These are phyloP conservation scores for Mallateleia sp. DNA, from an alignment of 2,888 invertebrate genomes.

Conservation along the genomic window DNA sequence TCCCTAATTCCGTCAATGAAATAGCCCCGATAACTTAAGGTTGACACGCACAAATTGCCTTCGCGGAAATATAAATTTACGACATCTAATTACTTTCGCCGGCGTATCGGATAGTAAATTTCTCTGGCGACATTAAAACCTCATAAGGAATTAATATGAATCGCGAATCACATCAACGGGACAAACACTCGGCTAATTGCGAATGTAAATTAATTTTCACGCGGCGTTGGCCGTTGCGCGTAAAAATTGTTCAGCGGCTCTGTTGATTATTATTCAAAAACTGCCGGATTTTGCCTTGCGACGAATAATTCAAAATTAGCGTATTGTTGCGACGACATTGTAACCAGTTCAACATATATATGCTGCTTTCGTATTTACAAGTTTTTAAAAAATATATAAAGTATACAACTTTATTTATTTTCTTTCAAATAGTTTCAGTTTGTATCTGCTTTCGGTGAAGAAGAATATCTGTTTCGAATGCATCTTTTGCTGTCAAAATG, in stretches of 20 bases:
- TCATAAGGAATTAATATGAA: conserved; percentile 37
- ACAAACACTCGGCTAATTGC: conserved; percentile 37
- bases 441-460: too few relatives aligned
- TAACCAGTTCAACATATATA: neutral
- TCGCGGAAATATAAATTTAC: conserved; percentile 26
- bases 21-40: too few relatives aligned
- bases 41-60: neutral
- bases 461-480: too few relatives aligned
- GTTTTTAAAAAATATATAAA: too few relatives aligned
- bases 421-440: too few relatives aligned
- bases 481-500: too few relatives aligned
- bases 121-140: conserved; percentile 40
- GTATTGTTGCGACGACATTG: conserved; percentile 3
- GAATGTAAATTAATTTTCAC: conserved; percentile 23
- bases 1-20: neutral
- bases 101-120: conserved; percentile 46
- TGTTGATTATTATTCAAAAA: conserved; percentile 5
- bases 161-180: conserved; percentile 15
- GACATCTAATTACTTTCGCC: conserved; percentile 33
- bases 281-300: neutral
- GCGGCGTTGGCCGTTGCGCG: neutral
- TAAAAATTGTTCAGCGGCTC: conserved; percentile 1
- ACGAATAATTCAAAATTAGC: conserved; percentile 1
- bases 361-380: neutral
- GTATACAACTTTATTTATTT: too few relatives aligned